Base-by-base conservation (phyloP, 2,888 invertebrate species). In the Phlogophora meticulosa region DNA sequence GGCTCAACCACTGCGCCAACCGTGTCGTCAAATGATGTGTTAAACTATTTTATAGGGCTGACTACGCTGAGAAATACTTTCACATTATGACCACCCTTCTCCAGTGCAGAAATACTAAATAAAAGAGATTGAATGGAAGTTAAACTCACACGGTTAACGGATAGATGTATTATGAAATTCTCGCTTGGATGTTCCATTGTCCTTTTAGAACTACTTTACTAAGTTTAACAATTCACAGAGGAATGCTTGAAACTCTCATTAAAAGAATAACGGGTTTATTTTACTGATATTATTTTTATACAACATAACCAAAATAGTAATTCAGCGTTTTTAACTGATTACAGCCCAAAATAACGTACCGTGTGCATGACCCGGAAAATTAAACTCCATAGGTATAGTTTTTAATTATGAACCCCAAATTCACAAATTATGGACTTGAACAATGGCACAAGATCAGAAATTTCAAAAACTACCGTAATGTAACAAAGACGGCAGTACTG, bases 91-190 rank as follows among this genome's bases (percentile, higher is more conserved):
- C 65, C 24, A 7, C 15, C 17, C 15, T n/a, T 24, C 40, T 7
- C 28, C 32, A 24, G 40, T 36, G 22, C 20, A 57, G 20, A 45
- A n/a, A 42, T 24, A 66, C 7, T 34, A 48, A 46, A 48, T 34
- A 48, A 46, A 48, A 58, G 10, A 45, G 32, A 28, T n/a, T 24
- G 13, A 48, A 22, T 40, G 4, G 10, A 4, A 32, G 17, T 15
- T n/a, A n/a, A n/a, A n/a, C n/a, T n/a, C 22, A 59, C 40, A 66
- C 51, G 32, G 15, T 20, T 48, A 42, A 17, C 20, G 11, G 59
- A 55, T 48, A 38, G 2, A 48, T 45, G 3, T 64, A 53, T 60
- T 60, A 57, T 67, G 46, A 60, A 73, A 75, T 66, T 43, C 36
- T 42, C 13, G 20, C 49, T 51, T 24, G 38, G 24, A 36, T 59